Conservation (phyloP, 2,888 invertebrate genomes). For the Lampropteryx suffumata region DNA sequence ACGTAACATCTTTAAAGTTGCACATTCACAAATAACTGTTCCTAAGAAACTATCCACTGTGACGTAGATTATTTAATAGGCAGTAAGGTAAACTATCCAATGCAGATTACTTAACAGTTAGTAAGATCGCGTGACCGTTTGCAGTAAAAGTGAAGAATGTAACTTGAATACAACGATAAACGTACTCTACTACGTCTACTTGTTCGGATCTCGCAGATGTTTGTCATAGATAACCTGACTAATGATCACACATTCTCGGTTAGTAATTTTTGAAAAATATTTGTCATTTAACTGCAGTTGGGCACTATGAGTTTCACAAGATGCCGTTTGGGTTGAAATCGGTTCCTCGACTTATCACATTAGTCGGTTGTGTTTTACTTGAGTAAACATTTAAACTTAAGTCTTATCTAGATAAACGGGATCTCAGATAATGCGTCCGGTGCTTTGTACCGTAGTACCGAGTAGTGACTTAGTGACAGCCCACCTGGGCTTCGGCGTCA, state of each 20-base stretch:
- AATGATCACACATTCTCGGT: too few relatives aligned
- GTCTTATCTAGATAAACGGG: conserved; percentile 33
- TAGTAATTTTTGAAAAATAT: too few relatives aligned
- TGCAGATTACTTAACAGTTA: conserved; percentile 33
- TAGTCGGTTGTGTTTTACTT: neutral
- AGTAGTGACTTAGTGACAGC: neutral
- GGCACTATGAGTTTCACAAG: neutral
- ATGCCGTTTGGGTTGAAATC: neutral
- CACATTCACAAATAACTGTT: conserved; percentile 38
- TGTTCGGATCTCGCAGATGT: conserved; percentile 34
- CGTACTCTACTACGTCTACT: conserved; percentile 40
- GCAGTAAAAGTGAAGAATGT: conserved; percentile 61
- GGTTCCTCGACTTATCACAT: neutral
- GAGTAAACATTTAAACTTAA: conserved; percentile 3
- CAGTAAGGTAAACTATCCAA: conserved; percentile 38
- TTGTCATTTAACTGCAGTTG: neutral
- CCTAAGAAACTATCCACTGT: conserved; percentile 40
- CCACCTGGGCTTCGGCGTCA: neutral
- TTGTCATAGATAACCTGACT: neutral
- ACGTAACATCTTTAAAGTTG: conserved; percentile 38
- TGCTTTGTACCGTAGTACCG: conserved; percentile 8
- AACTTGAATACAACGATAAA: conserved; percentile 40
- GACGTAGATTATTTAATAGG: conserved; percentile 30
- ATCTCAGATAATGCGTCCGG: conserved; percentile 35
- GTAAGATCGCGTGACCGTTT: conserved; percentile 55